These are phyloP conservation scores for Diadophis punctatus DNA, from an alignment of 2,113 vertebrate species.

Conservation along the genomic window DNA sequence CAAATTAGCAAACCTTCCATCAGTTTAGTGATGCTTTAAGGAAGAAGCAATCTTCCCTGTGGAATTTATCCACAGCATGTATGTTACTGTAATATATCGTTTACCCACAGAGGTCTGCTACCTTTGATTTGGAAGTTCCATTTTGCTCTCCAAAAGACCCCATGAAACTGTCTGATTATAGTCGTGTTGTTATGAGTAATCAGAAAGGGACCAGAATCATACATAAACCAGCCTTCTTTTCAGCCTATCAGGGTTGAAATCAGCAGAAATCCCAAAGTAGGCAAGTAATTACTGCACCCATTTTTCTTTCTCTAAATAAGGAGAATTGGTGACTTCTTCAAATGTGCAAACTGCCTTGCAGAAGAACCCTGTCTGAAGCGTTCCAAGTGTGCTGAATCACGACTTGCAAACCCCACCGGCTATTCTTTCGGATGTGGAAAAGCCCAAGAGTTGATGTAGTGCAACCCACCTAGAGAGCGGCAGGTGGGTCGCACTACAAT, in stretches of 20 bases:
- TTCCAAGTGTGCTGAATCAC: not conserved
- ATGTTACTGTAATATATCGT: not conserved
- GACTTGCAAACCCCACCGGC: not conserved
- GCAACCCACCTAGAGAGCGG: not conserved
- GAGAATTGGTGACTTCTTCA: not conserved
- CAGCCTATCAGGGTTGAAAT: too few species aligned
- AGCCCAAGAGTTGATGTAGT: not conserved
- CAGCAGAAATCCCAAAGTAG: not conserved
- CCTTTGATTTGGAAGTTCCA: not conserved
- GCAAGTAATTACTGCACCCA: not conserved
- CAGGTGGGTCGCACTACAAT: not conserved
- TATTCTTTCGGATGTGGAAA: not conserved
- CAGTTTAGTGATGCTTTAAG: not conserved
- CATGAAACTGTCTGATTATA: not conserved
- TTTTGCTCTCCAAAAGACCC: not conserved
- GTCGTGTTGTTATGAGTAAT: not conserved
- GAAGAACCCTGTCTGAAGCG: not conserved
- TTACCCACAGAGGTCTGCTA: not conserved
- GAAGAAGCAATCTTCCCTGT: not conserved
- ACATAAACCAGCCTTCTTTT: not conserved
- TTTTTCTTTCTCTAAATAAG: not conserved
- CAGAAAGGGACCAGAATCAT: not conserved
- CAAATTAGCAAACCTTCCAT: not conserved
- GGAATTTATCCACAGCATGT: not conserved
- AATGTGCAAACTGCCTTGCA: not conserved